phyloP scores from a whole-genome alignment of 2,797 vertebrate species.

The Myotis pilosus region DNA sequence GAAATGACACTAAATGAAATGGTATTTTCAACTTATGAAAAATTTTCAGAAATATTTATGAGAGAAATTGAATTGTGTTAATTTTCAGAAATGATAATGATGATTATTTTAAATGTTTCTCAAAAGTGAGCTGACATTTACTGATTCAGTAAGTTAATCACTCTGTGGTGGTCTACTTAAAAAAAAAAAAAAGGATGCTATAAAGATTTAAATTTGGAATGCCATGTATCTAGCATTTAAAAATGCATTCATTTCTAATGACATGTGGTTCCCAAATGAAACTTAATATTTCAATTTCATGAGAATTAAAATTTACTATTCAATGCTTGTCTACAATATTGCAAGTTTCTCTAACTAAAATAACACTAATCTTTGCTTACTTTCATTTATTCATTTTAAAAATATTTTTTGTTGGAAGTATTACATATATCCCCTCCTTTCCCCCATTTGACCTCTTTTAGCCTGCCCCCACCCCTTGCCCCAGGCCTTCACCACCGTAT shows the following conservation, averaged over 20 bases:
- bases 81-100: constrained; percentile 7
- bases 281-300: neutral
- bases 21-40: neutral
- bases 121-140: neutral
- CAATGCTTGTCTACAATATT: neutral
- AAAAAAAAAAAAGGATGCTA: neutral
- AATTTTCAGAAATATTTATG: neutral
- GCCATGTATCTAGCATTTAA: neutral
- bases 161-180: neutral
- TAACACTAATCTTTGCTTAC: neutral
- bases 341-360: neutral
- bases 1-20: neutral
- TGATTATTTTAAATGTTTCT: neutral
- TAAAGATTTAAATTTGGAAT: neutral
- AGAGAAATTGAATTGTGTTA: neutral
- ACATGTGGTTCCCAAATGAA: neutral
- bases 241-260: neutral
- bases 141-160: neutral
- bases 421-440: no score
- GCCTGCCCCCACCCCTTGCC: no score
- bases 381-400: neutral
- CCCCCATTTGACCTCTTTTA: no score
- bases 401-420: no score
- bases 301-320: neutral
- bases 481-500: no score